Evolutionary conservation across 2,888 invertebrate genomes (phyloP), one percentile per base, ranked within the genome.

Genomic region (Trissolcus brochymenae): DNA sequence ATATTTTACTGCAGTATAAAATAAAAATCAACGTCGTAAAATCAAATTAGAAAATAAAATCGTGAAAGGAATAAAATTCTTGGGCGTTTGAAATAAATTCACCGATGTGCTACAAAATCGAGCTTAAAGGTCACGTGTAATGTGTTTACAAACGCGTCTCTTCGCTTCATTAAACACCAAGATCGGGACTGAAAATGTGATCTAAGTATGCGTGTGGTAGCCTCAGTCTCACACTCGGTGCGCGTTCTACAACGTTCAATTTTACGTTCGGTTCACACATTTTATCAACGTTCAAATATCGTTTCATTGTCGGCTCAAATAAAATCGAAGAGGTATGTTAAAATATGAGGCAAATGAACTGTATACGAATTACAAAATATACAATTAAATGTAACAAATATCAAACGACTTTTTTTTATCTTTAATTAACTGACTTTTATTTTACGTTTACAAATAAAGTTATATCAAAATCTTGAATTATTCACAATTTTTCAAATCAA

Each of bases 101-200:
- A 9, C 25, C 55, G 60, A 50, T 61, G 65, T 61, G 41, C 59
- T 49, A 14, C 57, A 67, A 68, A 68, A 59, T 62, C 49, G 49
- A 62, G 40, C 54, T 7, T 57, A 68, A 74, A 74, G 68, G 74
- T 67, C 74, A 62, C 59, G 54, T 68, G 59, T 64, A 54, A 49
- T 16, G 64, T 75, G 70, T 75, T 75, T 70, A 70, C 75, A 75
- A 75, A 75, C 75, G 53, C 41, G 59, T 62, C 57, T 40, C 46
- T 54, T 57, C 62, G 11, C 59, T 75, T 68, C 49, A 50, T 59
- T 68, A 75, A 43, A 19, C 35, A 64, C 59, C 1, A 50, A 57
- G 46, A 67, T 74, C 53, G 67, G 14, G 29, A 55, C 35, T 19
- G 35, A 67, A 59, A 68, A 59, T 59, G 64, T 68, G 75, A 64